phyloP scores from a whole-genome alignment of 2,113 vertebrate genomes.

The Hydrochoerus hydrochaeris region DNA sequence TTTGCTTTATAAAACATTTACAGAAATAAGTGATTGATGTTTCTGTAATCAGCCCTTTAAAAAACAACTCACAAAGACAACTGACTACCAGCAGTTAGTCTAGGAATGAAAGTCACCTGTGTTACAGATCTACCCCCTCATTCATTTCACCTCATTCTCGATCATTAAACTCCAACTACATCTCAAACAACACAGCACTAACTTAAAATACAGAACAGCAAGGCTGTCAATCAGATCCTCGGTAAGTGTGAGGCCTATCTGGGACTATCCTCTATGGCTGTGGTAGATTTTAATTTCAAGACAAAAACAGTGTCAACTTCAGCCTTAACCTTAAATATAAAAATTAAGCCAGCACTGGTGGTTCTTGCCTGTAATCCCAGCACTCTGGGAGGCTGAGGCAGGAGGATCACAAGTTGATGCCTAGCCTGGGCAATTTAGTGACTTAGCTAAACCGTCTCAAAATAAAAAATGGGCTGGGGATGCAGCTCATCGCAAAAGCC shows the following conservation, averaged over 20 bases:
- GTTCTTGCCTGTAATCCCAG: not conserved
- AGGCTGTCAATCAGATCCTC: not conserved
- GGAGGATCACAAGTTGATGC: not conserved
- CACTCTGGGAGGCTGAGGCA: not conserved
- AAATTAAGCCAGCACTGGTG: not conserved
- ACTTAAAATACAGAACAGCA: not conserved
- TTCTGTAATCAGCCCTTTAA: conserved; percentile 17
- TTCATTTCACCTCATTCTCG: not conserved
- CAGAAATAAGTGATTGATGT: conserved; percentile 62
- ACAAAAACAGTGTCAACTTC: not conserved
- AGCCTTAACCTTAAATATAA: not conserved
- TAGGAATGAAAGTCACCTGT: not conserved
- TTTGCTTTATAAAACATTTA: conserved; percentile 76
- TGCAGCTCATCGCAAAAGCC: not conserved
- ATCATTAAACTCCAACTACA: not conserved
- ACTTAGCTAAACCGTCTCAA: not conserved
- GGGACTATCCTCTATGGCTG: not conserved
- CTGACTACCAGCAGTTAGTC: not conserved
- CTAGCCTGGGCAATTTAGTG: not conserved
- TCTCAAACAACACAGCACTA: not conserved
- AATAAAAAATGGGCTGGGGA: not conserved
- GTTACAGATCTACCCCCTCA: not conserved
- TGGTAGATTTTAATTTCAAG: not conserved
- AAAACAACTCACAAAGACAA: not conserved
- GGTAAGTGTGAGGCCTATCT: rapidly evolving